Evolutionary conservation across 2,888 invertebrate genomes (phyloP).

Genomic region (Caenorhabditis sp.): DNA sequence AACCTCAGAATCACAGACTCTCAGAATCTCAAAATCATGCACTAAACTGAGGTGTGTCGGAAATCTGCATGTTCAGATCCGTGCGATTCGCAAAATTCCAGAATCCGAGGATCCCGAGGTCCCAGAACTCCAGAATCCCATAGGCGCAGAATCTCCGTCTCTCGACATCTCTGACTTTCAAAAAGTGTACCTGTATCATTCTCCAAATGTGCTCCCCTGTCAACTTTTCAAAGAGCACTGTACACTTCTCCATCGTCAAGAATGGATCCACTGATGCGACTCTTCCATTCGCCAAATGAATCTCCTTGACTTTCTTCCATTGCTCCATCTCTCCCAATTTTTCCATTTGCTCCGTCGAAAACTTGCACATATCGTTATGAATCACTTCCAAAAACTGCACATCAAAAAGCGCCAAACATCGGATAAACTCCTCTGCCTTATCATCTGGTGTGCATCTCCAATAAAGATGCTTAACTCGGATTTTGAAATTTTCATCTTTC

Average conservation of each 20-base stretch:
- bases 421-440: not conserved
- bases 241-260: not conserved
- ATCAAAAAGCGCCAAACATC: slow-evolving; percentile 1
- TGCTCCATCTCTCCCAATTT: slow-evolving; percentile 2
- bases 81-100: not conserved
- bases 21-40: not conserved
- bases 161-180: no score
- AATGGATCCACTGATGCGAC: not conserved
- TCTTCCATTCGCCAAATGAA: not conserved
- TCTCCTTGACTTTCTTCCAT: not conserved
- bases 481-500: not conserved
- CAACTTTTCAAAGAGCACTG: slow-evolving; percentile 10
- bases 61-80: no score
- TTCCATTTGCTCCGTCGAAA: not conserved
- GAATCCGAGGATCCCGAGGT: not conserved
- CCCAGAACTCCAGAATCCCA: not conserved
- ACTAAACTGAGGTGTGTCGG: no score
- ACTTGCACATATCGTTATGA: slow-evolving; percentile 25
- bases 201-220: slow-evolving; percentile 1
- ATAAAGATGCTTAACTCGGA: not conserved
- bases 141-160: not conserved
- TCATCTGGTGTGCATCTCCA: slow-evolving; percentile 21
- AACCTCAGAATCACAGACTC: not conserved
- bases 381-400: slow-evolving; percentile 4
- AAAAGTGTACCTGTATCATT: slow-evolving; percentile 39